phyloP scores from a whole-genome alignment of 2,113 vertebrate species.

The Brachypteracias leptosomus region DNA sequence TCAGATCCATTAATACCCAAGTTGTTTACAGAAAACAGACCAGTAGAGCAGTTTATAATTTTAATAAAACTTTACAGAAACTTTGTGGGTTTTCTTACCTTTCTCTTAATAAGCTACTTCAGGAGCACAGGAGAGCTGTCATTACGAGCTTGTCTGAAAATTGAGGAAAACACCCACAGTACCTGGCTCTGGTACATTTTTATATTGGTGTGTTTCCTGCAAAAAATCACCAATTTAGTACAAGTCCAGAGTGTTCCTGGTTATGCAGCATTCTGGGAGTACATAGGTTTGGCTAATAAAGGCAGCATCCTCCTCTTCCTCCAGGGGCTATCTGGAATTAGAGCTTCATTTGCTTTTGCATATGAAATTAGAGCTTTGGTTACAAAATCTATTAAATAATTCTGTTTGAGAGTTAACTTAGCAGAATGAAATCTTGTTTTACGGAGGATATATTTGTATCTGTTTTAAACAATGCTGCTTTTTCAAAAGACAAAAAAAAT shows the following conservation, averaged over 20 bases:
- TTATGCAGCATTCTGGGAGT: neutral
- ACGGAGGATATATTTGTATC: neutral
- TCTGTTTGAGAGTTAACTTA: neutral
- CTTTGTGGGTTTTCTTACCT: neutral
- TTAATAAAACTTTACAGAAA: neutral
- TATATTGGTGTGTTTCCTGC: neutral
- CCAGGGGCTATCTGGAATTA: neutral
- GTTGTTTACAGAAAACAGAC: neutral
- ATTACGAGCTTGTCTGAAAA: neutral
- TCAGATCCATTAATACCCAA: neutral
- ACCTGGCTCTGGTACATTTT: neutral
- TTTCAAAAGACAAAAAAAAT: neutral
- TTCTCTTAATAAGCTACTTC: neutral
- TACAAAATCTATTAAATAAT: neutral
- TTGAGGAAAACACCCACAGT: neutral
- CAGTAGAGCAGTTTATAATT: neutral
- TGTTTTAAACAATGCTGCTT: neutral
- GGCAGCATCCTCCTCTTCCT: neutral
- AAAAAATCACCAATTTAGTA: neutral
- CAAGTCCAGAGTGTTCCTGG: neutral
- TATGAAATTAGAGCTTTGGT: neutral
- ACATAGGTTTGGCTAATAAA: neutral
- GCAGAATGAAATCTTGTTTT: conserved; percentile 1
- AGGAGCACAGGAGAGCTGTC: neutral
- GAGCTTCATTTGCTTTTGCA: neutral